A percentile compares a stretch with the other conserved stretches of the same genome.
These are phyloP conservation scores for Cylas formicarius DNA, from an alignment of 1,140 invertebrate species.

Conservation along the genomic window DNA sequence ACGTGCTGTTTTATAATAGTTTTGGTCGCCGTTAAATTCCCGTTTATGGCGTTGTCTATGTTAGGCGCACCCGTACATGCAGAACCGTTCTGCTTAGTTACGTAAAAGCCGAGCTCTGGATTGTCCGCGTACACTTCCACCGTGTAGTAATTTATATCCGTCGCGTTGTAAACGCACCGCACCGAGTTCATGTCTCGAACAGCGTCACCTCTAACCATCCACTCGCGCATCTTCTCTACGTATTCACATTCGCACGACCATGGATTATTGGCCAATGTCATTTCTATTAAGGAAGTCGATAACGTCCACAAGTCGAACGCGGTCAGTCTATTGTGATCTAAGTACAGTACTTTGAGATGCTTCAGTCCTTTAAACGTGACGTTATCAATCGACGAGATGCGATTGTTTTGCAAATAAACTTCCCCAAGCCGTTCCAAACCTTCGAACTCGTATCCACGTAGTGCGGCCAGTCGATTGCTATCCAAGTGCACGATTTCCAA, in stretches of 20 bases:
- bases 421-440: conserved; percentile 56
- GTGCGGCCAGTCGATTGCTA: conserved; percentile 51
- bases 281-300: conserved; percentile 55
- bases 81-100: conserved; percentile 48
- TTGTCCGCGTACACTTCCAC: conserved; percentile 49
- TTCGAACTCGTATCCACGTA: conserved; percentile 73
- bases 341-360: conserved; percentile 60
- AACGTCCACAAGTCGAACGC: conserved; percentile 71
- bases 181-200: conserved; percentile 57
- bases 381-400: conserved; percentile 66
- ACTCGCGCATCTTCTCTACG: conserved; percentile 70
- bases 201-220: conserved; percentile 56
- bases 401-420: conserved; percentile 59
- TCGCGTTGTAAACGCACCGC: conserved; percentile 55
- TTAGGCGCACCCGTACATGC: conserved; percentile 54
- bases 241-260: conserved; percentile 87
- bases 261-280: conserved; percentile 69
- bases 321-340: conserved; percentile 72
- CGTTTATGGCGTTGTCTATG: conserved; percentile 61
- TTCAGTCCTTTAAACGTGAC: conserved; percentile 67
- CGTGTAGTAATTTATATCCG: conserved; percentile 50
- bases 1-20: conserved; percentile 64
- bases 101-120: conserved; percentile 50
- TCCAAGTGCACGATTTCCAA: conserved; percentile 65
- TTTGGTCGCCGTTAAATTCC: conserved; percentile 59